A percentile compares a stretch with the other conserved stretches of the same genome.
These are phyloP conservation scores for Branchinecta lynchi DNA, from an alignment of 1,140 invertebrate genomes.

Conservation along the genomic window DNA sequence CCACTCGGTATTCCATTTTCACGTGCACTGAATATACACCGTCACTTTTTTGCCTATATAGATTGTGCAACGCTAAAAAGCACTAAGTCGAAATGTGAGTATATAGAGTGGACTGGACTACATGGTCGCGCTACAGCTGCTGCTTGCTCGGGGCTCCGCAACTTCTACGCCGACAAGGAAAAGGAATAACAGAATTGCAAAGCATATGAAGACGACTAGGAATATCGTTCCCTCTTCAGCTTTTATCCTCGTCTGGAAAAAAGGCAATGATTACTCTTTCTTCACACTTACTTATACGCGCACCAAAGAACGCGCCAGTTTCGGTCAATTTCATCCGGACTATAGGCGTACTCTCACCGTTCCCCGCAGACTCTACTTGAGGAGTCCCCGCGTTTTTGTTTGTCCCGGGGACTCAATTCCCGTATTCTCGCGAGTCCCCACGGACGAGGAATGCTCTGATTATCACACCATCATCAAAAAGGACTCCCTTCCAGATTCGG, in stretches of 20 bases:
- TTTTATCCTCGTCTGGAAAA: neutral
- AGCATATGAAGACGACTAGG: neutral
- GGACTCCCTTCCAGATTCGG: no score
- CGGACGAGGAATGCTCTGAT: no score
- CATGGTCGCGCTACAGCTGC: neutral
- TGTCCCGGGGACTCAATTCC: no score
- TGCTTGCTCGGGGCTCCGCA: neutral
- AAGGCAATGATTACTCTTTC: neutral
- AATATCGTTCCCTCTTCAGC: neutral
- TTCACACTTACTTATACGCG: neutral
- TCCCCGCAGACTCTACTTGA: no score
- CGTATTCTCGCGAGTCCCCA: no score
- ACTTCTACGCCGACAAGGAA: neutral
- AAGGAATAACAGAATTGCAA: neutral
- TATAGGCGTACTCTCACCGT: no score
- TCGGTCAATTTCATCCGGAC: neutral
- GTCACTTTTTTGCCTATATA: neutral
- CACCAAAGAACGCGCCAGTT: neutral
- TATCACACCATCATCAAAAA: no score
- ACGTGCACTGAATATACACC: neutral
- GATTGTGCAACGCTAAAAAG: conserved; percentile 9
- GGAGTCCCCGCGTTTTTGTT: no score
- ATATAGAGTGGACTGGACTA: conserved; percentile 1
- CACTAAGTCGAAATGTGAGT: neutral
- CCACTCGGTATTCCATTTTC: neutral